A percentile compares a stretch with the other conserved stretches of the same genome.
phyloP scores from a whole-genome alignment of 2,113 vertebrate species.

The Hippocampus guttulatus region DNA sequence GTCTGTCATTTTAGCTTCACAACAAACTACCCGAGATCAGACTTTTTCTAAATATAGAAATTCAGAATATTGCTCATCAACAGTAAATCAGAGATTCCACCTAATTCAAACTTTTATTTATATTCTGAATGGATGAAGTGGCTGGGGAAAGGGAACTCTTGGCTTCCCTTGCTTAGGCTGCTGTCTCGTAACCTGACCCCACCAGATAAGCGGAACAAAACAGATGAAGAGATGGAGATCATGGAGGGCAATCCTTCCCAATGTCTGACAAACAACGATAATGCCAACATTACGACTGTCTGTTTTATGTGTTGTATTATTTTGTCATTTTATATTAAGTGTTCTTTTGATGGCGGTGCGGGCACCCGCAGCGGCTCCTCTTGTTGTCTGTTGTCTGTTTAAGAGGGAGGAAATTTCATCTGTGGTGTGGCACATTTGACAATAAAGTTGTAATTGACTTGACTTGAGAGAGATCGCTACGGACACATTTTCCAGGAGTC shows the following conservation, averaged over 20 bases:
- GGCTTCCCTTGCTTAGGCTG: background rate
- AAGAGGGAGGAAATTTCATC: too few relatives aligned
- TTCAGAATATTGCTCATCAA: too few relatives aligned
- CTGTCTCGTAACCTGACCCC: background rate
- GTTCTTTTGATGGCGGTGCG: too few relatives aligned
- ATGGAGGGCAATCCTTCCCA: background rate
- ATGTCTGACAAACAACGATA: background rate
- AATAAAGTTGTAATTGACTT: background rate
- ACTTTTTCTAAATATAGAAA: slow-evolving; percentile 1
- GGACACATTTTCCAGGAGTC: too few relatives aligned
- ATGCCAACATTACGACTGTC: background rate
- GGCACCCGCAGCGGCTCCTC: too few relatives aligned
- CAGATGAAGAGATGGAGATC: too few relatives aligned
- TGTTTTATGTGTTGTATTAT: too few relatives aligned
- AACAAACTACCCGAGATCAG: slow-evolving; percentile 21
- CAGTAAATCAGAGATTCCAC: background rate
- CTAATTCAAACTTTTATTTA: background rate
- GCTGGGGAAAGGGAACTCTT: background rate
- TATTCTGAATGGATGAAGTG: background rate
- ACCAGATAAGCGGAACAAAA: background rate
- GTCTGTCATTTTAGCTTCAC: slow-evolving; percentile 18
- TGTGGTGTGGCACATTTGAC: too few relatives aligned
- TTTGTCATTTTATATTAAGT: too few relatives aligned
- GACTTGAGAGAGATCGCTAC: too few relatives aligned
- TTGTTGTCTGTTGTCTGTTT: too few relatives aligned